Evolutionary conservation across 2,113 vertebrate genomes (phyloP), one percentile per base, ranked within the genome.

Genomic region (Rissa tridactyla): DNA sequence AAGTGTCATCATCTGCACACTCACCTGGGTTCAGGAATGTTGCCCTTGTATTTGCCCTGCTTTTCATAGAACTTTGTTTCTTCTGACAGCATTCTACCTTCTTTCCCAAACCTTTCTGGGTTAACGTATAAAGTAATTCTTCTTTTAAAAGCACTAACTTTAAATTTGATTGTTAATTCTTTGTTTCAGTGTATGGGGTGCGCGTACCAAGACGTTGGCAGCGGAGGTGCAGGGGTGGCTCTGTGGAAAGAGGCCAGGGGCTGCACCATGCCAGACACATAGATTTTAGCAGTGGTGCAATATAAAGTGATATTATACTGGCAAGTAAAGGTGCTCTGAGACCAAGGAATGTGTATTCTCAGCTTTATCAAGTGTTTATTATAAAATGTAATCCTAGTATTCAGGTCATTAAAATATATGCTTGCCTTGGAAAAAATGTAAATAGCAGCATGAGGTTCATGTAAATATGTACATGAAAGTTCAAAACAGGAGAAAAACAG

Each of bases 151-250:
- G 40, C 1, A 29, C 6, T 34, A 12, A 12, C 22, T 71, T 64
- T 16, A 29, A 9, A 30, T 52, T 49, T 73, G 26, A 8, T 36
- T 44, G 9, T 42, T 32, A 40, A 21, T 51, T 49, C 25, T 51
- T 72, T n/a, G 8, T 57, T 65, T 44, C 7, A 3, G 12, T 38
- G 22, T 13, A 51, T 10, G 22, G 18, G 4, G 6, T 81, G 21
- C 32, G 30, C 1, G 1, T 49, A 25, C 10, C 5, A 23, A 51
- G 27, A 6, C 10, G 7, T 8, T 64, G 49, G 19, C 32, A 13
- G 4, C 1, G 2, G 21, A 9, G 5, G 5, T 36, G n/a, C 32
- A 12, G 22, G 6, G 5, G 4, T n/a, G 19, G 15, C 22, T 77
- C 38, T 55, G 15, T 26, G 16, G 27, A 57, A 66, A 20, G 32